Conservation (phyloP, 2,888 invertebrate genomes). For the Calliphora vomitoria region DNA sequence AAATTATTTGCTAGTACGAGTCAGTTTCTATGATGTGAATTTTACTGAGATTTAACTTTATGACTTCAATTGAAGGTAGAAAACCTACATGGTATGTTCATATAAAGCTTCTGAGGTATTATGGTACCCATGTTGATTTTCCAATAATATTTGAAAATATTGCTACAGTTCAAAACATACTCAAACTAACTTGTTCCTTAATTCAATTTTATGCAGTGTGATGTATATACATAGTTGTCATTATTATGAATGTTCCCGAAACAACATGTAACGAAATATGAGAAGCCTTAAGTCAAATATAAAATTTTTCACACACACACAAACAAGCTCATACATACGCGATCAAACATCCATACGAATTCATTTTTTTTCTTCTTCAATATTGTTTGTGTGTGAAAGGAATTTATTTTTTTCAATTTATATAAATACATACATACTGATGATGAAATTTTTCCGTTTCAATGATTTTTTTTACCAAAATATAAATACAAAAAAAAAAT, state of each 20-base stretch:
- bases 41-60: too few species aligned
- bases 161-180: too few species aligned
- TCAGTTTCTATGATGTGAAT: too few species aligned
- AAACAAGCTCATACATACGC: neutral
- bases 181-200: neutral
- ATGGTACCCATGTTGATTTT: too few species aligned
- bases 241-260: neutral
- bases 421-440: neutral
- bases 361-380: neutral
- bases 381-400: constrained; percentile 36
- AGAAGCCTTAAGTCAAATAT: constrained; percentile 57
- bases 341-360: neutral
- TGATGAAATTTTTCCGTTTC: constrained; percentile 43
- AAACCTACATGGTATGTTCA: too few species aligned
- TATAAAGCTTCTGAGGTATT: too few species aligned
- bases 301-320: neutral
- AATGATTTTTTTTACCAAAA: neutral
- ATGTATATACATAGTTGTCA: neutral
- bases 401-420: constrained; percentile 41
- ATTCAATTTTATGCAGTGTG: neutral
- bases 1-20: too few species aligned
- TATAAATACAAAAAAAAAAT: neutral
- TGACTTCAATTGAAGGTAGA: too few species aligned
- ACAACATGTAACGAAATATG: constrained; percentile 21
- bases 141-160: too few species aligned